Percentiles rank a stretch among this genome's conserved stretches.
phyloP scores from a whole-genome alignment of 2,888 invertebrate genomes.

The Euplagia quadripunctaria region DNA sequence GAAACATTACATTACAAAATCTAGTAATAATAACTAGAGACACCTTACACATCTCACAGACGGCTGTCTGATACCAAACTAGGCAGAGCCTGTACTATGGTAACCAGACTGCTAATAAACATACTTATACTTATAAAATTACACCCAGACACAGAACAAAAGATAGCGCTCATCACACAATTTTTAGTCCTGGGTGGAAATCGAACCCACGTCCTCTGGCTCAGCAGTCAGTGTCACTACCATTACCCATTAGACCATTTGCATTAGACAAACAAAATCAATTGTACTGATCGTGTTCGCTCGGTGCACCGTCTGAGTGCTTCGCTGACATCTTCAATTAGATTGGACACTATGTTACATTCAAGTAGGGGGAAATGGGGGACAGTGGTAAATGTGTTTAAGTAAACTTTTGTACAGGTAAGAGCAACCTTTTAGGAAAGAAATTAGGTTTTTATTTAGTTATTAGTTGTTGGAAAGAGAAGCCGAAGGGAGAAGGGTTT shows the following conservation, averaged over 20 bases:
- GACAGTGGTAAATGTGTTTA: neutral
- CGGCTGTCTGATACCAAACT: too few relatives aligned
- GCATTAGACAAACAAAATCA: slow-evolving; percentile 6
- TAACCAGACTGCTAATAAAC: too few relatives aligned
- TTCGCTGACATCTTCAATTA: slow-evolving; percentile 11
- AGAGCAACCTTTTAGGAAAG: neutral
- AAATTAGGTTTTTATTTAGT: neutral
- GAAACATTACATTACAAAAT: too few relatives aligned
- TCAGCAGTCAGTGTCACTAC: too few relatives aligned
- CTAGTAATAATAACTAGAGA: too few relatives aligned
- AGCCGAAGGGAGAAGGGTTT: neutral
- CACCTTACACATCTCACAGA: too few relatives aligned
- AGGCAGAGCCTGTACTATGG: too few relatives aligned
- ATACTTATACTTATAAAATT: too few relatives aligned
- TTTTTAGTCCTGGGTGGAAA: too few relatives aligned
- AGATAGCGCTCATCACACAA: too few relatives aligned
- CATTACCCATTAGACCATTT: neutral
- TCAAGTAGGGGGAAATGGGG: neutral
- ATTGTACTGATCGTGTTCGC: slow-evolving; percentile 6
- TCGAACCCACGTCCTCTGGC: too few relatives aligned
- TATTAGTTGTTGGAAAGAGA: neutral
- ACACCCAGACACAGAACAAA: too few relatives aligned
- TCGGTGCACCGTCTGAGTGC: slow-evolving; percentile 1
- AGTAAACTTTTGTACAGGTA: neutral
- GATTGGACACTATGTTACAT: slow-evolving; percentile 4